These are phyloP conservation scores for Mus musculus DNA, from an alignment of 2,113 vertebrate species.

Conservation along the genomic window GRCm39 chr2:28193001-28193500, in stretches of 20 bases:
- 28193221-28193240: neutral
- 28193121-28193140: neutral
- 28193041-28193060: neutral
- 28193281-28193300: accelerated
- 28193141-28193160: too few species aligned
- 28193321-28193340: too few species aligned
- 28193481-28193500: neutral
- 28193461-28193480: too few species aligned
- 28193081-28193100: accelerated
- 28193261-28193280: neutral
- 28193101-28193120: accelerated
- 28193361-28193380: too few species aligned
- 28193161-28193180: neutral
- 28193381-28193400: neutral
- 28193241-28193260: accelerated
- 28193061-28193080: accelerated
- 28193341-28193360: neutral
- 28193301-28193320: neutral
- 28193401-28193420: neutral
- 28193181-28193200: too few species aligned
- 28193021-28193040: neutral
- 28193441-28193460: neutral
- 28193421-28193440: too few species aligned
- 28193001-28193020: neutral
- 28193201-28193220: accelerated